A percentile compares a stretch with the other conserved stretches of the same genome.
These are phyloP conservation scores for Phasianus colchicus DNA, from an alignment of 2,113 vertebrate species.

Conservation along the genomic window DNA sequence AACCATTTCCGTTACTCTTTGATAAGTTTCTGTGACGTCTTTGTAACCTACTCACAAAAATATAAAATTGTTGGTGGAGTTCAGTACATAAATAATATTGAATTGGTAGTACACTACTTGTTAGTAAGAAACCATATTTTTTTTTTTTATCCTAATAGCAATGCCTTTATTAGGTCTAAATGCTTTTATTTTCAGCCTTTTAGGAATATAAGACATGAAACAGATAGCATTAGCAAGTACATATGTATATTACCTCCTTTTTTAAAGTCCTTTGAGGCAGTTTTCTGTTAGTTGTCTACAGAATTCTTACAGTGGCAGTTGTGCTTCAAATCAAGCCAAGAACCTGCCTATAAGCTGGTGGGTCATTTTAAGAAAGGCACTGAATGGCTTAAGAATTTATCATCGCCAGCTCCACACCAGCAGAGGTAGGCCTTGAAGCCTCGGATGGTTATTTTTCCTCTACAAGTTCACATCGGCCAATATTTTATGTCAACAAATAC, in stretches of 20 bases:
- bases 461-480: background rate
- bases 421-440: background rate
- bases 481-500: conserved; percentile 44
- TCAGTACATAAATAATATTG: background rate
- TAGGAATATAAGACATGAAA: background rate
- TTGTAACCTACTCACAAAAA: background rate
- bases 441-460: conserved; percentile 11
- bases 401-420: background rate
- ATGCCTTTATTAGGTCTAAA: background rate
- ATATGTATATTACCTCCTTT: background rate
- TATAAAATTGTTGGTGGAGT: background rate
- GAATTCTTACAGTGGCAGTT: background rate
- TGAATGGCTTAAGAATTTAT: no score
- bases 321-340: background rate
- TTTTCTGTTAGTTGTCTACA: background rate
- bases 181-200: background rate
- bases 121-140: background rate
- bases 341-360: background rate
- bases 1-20: background rate
- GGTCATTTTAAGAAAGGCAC: background rate
- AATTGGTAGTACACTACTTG: background rate
- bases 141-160: background rate
- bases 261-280: background rate
- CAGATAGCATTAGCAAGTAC: background rate
- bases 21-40: background rate